phyloP scores from a whole-genome alignment of 2,113 vertebrate genomes.

The Thomomys bottae region DNA sequence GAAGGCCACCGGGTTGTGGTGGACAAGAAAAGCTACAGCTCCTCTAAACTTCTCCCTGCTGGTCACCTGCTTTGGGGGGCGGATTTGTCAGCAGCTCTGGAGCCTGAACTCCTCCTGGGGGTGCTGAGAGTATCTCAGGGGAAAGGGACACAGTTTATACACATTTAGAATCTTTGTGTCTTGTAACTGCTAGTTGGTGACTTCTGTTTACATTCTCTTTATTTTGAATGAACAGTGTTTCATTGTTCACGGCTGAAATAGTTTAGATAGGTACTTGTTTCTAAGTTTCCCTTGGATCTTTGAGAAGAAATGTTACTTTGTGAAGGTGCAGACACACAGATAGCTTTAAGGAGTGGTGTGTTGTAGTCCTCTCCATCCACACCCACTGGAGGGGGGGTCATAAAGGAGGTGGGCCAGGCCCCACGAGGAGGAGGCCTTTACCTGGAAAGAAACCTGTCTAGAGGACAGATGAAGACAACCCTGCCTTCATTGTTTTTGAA shows the following conservation, averaged over 20 bases:
- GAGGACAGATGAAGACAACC: not conserved
- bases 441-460: not conserved
- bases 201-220: not conserved
- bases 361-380: not conserved
- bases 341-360: not conserved
- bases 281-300: not conserved
- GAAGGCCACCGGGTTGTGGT: conserved; percentile 87
- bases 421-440: not conserved
- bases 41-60: conserved; percentile 84
- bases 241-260: conserved; percentile 46
- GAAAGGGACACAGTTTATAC: conserved; percentile 43
- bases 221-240: conserved; percentile 2
- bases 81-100: conserved; percentile 81
- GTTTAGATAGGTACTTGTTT: not conserved
- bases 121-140: conserved; percentile 64
- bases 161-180: not conserved
- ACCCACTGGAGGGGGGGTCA: no score
- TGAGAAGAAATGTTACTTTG: conserved; percentile 27
- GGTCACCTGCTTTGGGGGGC: conserved; percentile 84
- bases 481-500: not conserved
- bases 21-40: conserved; percentile 85
- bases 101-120: conserved; percentile 77
- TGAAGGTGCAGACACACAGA: not conserved
- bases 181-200: conserved; percentile 46
- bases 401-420: not conserved